Conservation (phyloP, 2,797 vertebrate species). For the Parauchenoglanis punctatus region DNA sequence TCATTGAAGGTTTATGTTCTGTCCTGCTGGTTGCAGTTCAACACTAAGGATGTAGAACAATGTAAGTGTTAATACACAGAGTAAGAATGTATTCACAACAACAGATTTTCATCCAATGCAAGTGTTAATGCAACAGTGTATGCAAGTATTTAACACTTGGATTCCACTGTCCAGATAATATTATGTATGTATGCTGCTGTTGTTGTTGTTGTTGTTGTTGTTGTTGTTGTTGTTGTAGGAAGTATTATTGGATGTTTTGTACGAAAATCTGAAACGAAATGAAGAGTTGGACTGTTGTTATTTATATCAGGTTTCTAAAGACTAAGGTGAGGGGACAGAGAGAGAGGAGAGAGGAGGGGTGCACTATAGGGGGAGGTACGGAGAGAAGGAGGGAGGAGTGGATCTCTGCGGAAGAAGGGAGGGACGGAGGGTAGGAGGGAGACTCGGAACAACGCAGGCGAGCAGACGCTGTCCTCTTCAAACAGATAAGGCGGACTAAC, state of each 20-base stretch:
- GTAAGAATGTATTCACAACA: not conserved
- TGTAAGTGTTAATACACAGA: not conserved
- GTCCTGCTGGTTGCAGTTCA: not conserved
- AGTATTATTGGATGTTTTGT: not conserved
- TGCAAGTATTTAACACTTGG: not conserved
- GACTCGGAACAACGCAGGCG: conserved; percentile 40
- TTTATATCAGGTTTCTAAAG: conserved; percentile 45
- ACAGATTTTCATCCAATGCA: not conserved
- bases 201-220: no score
- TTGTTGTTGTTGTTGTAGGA: not conserved
- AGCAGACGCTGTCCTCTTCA: conserved; percentile 48
- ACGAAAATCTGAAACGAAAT: not conserved
- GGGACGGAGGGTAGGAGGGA: conserved; percentile 24
- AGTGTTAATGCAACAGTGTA: not conserved
- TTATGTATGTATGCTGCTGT: not conserved
- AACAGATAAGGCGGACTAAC: conserved; percentile 50
- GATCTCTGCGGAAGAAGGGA: conserved; percentile 38
- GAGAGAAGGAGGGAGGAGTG: conserved; percentile 38
- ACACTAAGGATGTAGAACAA: not conserved
- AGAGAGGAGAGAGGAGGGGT: conserved; percentile 1
- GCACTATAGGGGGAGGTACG: not conserved
- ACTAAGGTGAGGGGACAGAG: conserved; percentile 16
- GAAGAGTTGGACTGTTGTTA: not conserved
- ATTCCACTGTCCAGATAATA: not conserved
- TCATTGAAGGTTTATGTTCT: not conserved